A percentile compares a stretch with the other conserved stretches of the same genome.
phyloP scores from a whole-genome alignment of 2,888 invertebrate genomes.

The Rhaphigaster nebulosa region DNA sequence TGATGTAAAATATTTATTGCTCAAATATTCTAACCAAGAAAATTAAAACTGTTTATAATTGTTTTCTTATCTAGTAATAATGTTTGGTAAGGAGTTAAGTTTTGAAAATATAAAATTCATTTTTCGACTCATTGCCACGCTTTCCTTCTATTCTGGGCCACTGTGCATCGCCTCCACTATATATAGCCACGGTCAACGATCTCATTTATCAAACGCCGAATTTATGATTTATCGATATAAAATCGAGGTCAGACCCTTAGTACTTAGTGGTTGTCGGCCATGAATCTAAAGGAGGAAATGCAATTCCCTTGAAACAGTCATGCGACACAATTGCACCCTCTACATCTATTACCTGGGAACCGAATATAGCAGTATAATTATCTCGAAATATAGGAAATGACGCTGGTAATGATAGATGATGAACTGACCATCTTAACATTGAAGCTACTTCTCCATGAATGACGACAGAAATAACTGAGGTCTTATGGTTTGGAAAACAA shows the following conservation, averaged over 20 bases:
- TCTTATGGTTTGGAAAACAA: background rate
- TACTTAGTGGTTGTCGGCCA: background rate
- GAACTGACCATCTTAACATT: conserved; percentile 10
- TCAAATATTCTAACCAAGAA: too few relatives aligned
- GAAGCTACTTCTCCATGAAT: background rate
- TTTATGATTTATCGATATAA: background rate
- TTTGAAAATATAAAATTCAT: too few relatives aligned
- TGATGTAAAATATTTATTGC: too few relatives aligned
- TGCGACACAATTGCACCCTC: background rate
- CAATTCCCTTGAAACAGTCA: conserved; percentile 19
- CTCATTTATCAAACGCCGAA: background rate
- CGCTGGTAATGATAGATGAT: background rate
- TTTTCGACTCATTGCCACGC: too few relatives aligned
- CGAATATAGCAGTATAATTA: background rate
- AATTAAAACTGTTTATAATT: too few relatives aligned
- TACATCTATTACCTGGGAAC: background rate
- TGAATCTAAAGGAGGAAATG: conserved; percentile 11
- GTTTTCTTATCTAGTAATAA: too few relatives aligned
- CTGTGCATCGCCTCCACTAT: too few relatives aligned
- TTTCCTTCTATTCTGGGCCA: too few relatives aligned
- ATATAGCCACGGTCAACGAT: too few relatives aligned
- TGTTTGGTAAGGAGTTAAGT: too few relatives aligned
- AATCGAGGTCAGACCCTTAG: background rate
- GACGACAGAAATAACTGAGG: background rate
- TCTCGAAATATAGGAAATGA: conserved; percentile 5